These are phyloP conservation scores for Lasioglossum morio DNA, from an alignment of 2,888 invertebrate species.

Conservation along the genomic window DNA sequence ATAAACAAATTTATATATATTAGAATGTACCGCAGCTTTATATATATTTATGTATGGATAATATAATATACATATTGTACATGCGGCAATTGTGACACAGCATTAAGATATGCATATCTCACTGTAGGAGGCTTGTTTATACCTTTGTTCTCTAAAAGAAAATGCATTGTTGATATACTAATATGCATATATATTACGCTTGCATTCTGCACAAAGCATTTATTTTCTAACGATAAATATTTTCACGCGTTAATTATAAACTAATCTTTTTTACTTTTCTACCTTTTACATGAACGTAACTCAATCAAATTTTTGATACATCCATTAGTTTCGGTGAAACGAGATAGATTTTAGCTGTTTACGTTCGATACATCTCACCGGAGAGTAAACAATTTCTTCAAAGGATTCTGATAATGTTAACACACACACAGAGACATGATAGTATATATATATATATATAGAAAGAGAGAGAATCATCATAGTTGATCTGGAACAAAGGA, in stretches of 20 bases:
- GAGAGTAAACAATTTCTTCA: slow-evolving; percentile 6
- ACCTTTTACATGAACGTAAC: slow-evolving; percentile 42
- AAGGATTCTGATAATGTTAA: slow-evolving; percentile 14
- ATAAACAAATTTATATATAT: slow-evolving; percentile 55
- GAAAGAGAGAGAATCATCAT: background rate
- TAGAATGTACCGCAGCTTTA: slow-evolving; percentile 45
- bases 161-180: slow-evolving; percentile 28
- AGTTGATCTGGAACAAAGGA: slow-evolving; percentile 58
- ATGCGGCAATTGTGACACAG: slow-evolving; percentile 47
- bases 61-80: slow-evolving; percentile 53
- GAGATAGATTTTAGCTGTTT: slow-evolving; percentile 22
- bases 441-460: slow-evolving; percentile 1
- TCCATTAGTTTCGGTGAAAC: slow-evolving; percentile 23
- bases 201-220: slow-evolving; percentile 58
- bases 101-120: slow-evolving; percentile 61
- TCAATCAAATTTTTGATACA: slow-evolving; percentile 25
- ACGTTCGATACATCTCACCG: slow-evolving; percentile 9
- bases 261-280: slow-evolving; percentile 59
- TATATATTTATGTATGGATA: slow-evolving; percentile 56
- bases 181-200: slow-evolving; percentile 25
- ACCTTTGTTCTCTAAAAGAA: slow-evolving; percentile 60
- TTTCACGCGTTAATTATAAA: slow-evolving; percentile 33
- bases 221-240: slow-evolving; percentile 38
- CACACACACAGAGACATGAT: background rate
- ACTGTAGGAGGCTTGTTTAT: slow-evolving; percentile 60